These are phyloP conservation scores for Rambutsinella grinnellia DNA, from an alignment of 2,888 invertebrate species.

Conservation along the genomic window DNA sequence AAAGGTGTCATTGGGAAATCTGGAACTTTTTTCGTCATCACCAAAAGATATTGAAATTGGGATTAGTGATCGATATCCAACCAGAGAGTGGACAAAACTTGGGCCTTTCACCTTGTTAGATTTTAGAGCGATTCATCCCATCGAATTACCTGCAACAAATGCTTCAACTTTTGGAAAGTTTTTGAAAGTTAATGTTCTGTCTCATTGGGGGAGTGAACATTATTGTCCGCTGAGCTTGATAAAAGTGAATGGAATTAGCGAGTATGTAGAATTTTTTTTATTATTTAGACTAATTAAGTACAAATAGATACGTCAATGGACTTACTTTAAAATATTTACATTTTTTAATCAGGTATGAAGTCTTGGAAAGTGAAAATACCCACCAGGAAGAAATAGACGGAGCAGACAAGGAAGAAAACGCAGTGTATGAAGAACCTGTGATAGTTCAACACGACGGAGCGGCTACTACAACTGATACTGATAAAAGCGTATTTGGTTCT, in stretches of 20 bases:
- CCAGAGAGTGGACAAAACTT: constrained; percentile 71
- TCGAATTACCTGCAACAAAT: constrained; percentile 61
- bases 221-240: constrained; percentile 98
- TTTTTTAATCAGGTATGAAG: constrained; percentile 74
- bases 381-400: constrained; percentile 68
- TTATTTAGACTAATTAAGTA: neutral
- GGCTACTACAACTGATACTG: constrained; percentile 49
- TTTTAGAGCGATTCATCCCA: constrained; percentile 63
- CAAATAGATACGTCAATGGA: too few species aligned
- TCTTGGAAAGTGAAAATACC: constrained; percentile 82
- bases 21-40: constrained; percentile 97
- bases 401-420: constrained; percentile 55
- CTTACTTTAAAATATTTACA: neutral
- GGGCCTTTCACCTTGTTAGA: constrained; percentile 63
- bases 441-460: constrained; percentile 66
- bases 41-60: constrained; percentile 92
- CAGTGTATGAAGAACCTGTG: constrained; percentile 69
- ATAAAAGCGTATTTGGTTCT: constrained; percentile 75
- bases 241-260: constrained; percentile 92
- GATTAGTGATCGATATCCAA: constrained; percentile 90
- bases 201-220: constrained; percentile 96
- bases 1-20: constrained; percentile 86
- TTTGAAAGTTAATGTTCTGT: constrained; percentile 80
- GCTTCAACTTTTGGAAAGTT: constrained; percentile 67
- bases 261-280: constrained; percentile 71